Base-by-base conservation (phyloP, 1,140 invertebrate genomes). In the Heliconius hermathena region DNA sequence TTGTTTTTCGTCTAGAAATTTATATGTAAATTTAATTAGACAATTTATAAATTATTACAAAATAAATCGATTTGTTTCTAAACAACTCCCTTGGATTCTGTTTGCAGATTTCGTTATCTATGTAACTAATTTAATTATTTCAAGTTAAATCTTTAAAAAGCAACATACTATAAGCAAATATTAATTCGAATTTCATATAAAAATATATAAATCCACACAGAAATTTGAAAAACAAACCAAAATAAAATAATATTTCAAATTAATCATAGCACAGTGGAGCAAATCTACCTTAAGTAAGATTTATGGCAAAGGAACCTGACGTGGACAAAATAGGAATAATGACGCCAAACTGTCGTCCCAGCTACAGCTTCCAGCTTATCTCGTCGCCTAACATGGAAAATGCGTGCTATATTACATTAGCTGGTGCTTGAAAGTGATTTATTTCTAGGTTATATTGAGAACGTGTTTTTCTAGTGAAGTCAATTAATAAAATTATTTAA, bases 301-400 rank as follows among this genome's bases (percentile, higher is more conserved):
- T 80, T 80, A 80, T 74, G 41, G 70, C 33, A 70, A 76, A 13
- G 22, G 26, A 49, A 16, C 74, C 52, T 80, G 78, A 80, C 71
- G 78, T 75, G 78, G 74, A 80, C 74, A 80, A 71, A 80, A 80
- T 80, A 72, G 74, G 73, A 41, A 76, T 79, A 79, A 79, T 80
- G 78, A 80, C 70, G 74, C 52, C 49, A 76, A 76, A 71, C 73
- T 74, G 70, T 71, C 66, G 33, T n/a, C 3, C 29, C 36, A 77
- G 70, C 66, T 54, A 46, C 49, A 33, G 70, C 71, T 36, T 54
- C 70, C 36, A 46, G 33, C 76, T 38, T 77, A 77, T 77, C 70
- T 71, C 76, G 54, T 49, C 52, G 66, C 57, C n/a, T 46, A 71
- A 77, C 70, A 76, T 22, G 60, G 75, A 70, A 74, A 74, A 66